Conservation (phyloP, 2,888 invertebrate species). For the Pammene aurita region DNA sequence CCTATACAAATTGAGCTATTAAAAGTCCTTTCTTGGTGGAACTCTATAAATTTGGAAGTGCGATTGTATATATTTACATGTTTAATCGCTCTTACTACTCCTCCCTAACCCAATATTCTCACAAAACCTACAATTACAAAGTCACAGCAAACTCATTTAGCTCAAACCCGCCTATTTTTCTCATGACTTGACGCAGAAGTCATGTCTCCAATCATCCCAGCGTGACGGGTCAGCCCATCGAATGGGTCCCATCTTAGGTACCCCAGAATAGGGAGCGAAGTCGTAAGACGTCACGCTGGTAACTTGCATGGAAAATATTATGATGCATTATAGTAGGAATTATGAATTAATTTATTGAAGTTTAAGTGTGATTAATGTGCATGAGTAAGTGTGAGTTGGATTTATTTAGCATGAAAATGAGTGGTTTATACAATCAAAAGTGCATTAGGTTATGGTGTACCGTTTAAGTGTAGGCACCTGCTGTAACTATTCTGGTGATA, state of each 20-base stretch:
- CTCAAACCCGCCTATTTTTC: constrained; percentile 53
- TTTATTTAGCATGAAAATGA: constrained; percentile 20
- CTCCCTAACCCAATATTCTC: constrained; percentile 31
- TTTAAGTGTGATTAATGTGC: constrained; percentile 45
- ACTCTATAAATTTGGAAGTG: too few relatives aligned
- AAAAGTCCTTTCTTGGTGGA: too few relatives aligned
- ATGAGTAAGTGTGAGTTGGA: constrained; percentile 15
- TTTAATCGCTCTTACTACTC: not conserved
- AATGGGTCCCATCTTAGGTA: constrained; percentile 50
- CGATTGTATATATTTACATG: too few relatives aligned
- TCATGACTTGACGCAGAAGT: constrained; percentile 48
- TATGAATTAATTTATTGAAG: constrained; percentile 68
- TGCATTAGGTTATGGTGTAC: too few relatives aligned
- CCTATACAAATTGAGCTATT: too few relatives aligned
- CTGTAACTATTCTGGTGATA: too few relatives aligned
- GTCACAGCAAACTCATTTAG: constrained; percentile 42
- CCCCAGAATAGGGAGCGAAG: constrained; percentile 44
- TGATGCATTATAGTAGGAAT: constrained; percentile 63
- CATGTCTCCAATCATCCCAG: constrained; percentile 62
- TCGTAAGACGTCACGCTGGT: constrained; percentile 61
- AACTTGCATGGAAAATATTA: constrained; percentile 56
- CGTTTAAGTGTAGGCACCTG: too few relatives aligned
- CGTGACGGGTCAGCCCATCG: constrained; percentile 59
- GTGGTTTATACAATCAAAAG: not conserved
- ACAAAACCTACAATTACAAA: constrained; percentile 38